Percentiles rank a stretch among this genome's conserved stretches.
Conservation (phyloP, 2,888 invertebrate species). For the Acanthosepion pharaonis region DNA sequence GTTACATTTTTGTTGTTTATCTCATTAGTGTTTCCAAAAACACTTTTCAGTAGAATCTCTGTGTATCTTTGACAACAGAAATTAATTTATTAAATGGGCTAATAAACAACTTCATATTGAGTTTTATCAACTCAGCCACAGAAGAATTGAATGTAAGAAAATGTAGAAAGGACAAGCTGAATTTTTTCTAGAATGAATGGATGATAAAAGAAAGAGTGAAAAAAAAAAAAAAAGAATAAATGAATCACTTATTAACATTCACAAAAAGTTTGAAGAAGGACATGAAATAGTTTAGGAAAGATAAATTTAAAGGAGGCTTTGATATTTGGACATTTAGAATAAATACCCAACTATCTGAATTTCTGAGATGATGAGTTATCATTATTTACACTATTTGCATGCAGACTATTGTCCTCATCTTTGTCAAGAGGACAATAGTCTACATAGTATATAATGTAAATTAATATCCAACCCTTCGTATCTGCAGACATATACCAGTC, state of each 20-base stretch:
- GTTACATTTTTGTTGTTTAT: background rate
- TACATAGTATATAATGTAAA: too few species aligned
- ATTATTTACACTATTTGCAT: too few species aligned
- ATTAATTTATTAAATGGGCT: too few species aligned
- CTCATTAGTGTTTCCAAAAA: background rate
- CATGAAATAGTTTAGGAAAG: background rate
- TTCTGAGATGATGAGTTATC: too few species aligned
- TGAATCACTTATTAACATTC: background rate
- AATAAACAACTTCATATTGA: background rate
- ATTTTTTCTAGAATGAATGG: background rate
- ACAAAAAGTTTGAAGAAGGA: background rate
- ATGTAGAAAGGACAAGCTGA: background rate
- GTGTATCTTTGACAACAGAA: background rate
- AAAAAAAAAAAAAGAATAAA: background rate
- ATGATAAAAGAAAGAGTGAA: background rate
- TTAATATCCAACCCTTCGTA: background rate
- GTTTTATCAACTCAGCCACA: background rate
- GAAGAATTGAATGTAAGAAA: background rate
- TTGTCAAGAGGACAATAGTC: too few species aligned
- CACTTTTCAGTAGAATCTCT: background rate
- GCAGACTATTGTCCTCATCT: too few species aligned
- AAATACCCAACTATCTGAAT: background rate
- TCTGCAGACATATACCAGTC: background rate
- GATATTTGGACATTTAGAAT: background rate
- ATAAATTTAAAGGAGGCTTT: background rate